Conservation (phyloP, 2,113 vertebrate species). For the Tachuris rubrigastra region DNA sequence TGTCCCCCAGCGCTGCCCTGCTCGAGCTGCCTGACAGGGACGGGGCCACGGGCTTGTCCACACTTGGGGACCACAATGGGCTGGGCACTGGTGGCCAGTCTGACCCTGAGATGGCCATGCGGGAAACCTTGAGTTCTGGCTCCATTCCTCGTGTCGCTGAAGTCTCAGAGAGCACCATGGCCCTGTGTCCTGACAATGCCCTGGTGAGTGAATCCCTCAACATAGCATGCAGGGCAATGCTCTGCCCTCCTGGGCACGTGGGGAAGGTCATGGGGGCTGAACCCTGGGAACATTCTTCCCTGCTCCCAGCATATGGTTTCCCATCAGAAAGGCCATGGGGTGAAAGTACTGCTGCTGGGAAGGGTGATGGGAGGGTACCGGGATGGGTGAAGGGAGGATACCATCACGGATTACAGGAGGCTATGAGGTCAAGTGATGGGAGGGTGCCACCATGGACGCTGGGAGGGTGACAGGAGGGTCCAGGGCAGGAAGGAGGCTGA, state of each 20-base stretch:
- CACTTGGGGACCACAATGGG: background rate
- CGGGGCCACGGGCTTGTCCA: background rate
- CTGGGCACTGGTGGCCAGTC: background rate
- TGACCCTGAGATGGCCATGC: background rate
- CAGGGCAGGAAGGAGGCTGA: background rate
- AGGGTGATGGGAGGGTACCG: background rate
- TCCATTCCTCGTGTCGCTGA: background rate
- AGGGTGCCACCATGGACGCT: background rate
- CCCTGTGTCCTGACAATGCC: slow-evolving; percentile 63
- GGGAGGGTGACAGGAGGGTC: background rate
- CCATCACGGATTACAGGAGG: background rate
- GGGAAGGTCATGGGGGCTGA: background rate
- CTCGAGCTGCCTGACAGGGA: background rate
- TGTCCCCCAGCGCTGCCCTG: background rate
- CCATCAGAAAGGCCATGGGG: background rate
- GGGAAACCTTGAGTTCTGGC: background rate
- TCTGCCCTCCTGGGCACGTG: rapidly evolving
- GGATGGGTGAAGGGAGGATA: background rate
- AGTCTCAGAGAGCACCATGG: background rate
- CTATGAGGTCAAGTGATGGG: background rate
- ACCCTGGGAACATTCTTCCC: background rate
- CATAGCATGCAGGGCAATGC: rapidly evolving
- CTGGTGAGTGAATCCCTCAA: slow-evolving; percentile 76
- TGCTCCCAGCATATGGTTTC: background rate
- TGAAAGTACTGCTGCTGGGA: background rate